A percentile compares a stretch with the other conserved stretches of the same genome.
Conservation (phyloP, 1,140 invertebrate species). For the Dreissena rostriformis region DNA sequence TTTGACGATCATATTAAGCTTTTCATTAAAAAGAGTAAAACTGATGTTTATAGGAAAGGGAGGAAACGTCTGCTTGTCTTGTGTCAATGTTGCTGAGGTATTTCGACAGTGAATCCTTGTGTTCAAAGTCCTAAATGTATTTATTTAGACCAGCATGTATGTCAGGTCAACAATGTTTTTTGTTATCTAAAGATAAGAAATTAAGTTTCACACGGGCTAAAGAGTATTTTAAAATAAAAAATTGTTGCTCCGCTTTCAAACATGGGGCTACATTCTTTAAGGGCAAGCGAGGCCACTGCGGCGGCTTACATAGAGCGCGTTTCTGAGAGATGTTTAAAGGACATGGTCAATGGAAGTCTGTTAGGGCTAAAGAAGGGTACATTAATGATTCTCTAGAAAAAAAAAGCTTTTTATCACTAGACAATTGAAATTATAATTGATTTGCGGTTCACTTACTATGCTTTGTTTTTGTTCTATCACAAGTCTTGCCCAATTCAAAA, state of each 20-base stretch:
- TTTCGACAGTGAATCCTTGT: not conserved
- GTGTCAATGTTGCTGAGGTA: slow-evolving; percentile 48
- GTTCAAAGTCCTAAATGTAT: not conserved
- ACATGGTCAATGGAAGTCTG: not conserved
- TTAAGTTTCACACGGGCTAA: not conserved
- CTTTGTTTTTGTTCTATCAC: too few relatives aligned
- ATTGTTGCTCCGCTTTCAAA: not conserved
- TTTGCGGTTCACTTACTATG: too few relatives aligned
- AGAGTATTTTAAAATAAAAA: not conserved
- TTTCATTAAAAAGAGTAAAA: slow-evolving; percentile 49
- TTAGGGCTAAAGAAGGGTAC: not conserved
- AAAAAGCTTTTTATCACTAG: not conserved
- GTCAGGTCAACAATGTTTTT: not conserved
- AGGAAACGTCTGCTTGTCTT: slow-evolving; percentile 34
- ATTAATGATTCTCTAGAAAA: not conserved
- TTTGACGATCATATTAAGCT: slow-evolving; percentile 26
- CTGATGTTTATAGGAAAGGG: slow-evolving; percentile 50
- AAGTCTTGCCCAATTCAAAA: too few relatives aligned
- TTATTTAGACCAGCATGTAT: not conserved
- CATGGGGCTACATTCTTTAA: not conserved
- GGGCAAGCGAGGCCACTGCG: not conserved
- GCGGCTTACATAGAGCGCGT: not conserved
- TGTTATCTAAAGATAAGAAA: not conserved
- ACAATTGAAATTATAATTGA: not conserved
- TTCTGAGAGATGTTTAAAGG: not conserved